These are phyloP conservation scores for Planococcus citri DNA, from an alignment of 1,140 invertebrate genomes.

Conservation along the genomic window DNA sequence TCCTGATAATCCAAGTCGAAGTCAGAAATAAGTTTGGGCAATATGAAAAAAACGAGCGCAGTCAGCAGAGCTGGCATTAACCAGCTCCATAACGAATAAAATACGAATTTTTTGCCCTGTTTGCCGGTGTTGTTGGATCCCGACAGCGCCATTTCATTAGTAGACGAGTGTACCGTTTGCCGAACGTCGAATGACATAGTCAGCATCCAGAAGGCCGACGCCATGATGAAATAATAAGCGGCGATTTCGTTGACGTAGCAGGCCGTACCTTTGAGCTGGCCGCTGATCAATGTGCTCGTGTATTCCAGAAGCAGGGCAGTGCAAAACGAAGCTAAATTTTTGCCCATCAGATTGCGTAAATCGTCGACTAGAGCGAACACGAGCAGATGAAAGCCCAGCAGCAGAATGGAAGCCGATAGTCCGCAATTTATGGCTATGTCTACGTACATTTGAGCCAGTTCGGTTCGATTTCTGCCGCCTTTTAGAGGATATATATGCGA, in stretches of 20 bases:
- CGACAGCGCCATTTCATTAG: constrained; percentile 36
- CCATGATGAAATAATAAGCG: constrained; percentile 41
- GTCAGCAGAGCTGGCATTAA: constrained; percentile 39
- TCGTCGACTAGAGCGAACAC: constrained; percentile 38
- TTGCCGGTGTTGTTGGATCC: constrained; percentile 27
- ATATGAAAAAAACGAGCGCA: constrained; percentile 34
- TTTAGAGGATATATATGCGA: too few species aligned
- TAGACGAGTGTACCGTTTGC: constrained; percentile 40
- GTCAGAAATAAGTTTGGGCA: constrained; percentile 31
- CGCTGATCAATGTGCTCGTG: constrained; percentile 35
- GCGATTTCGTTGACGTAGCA: constrained; percentile 37
- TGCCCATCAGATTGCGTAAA: constrained; percentile 40
- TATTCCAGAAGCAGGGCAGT: constrained; percentile 38
- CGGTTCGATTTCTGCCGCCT: neutral
- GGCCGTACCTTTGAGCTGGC: constrained; percentile 28
- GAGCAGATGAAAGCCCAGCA: constrained; percentile 37
- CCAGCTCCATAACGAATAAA: constrained; percentile 44
- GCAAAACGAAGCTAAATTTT: constrained; percentile 40
- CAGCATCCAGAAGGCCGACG: constrained; percentile 48
- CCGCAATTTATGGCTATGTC: constrained; percentile 37
- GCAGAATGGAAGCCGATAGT: constrained; percentile 38
- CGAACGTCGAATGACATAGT: constrained; percentile 46
- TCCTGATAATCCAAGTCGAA: constrained; percentile 31
- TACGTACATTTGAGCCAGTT: constrained; percentile 29
- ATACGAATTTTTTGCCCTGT: constrained; percentile 36